Base-by-base conservation (phyloP, 2,113 vertebrate genomes). In the Sapayoa aenigma region DNA sequence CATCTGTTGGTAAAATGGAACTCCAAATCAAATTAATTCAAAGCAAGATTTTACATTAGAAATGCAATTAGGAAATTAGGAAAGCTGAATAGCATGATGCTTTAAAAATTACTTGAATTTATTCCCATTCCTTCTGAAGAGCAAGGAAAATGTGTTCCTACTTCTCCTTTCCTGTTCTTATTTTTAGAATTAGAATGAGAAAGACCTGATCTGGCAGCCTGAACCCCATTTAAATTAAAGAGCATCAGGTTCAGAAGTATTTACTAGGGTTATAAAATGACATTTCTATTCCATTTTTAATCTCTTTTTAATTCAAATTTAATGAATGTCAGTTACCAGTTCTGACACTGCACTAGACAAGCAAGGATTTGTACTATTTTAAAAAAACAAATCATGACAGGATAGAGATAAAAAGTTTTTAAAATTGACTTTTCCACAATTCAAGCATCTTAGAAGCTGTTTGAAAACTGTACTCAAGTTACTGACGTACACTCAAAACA, bases 51-150 rank as follows among this genome's bases (percentile, higher is more conserved):
- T 87, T 76, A 79, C 31, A 76, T 85, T 66, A 89, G 75, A 58
- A 76, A 63, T 90, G 42, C 42, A 88, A 71, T 84, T 53, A 67
- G n/a, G n/a, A n/a, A n/a, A n/a, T n/a, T 16, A 80, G 60, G 46
- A 84, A 14, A 77, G 41, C 41, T 76, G 79, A 93, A 77, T 31
- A 84, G 60, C 76, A 77, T 78, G 65, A 46, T 4, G 12, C 71
- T 78, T 91, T 56, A 72, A 62, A 90, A 93, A 73, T 74, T 44
- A 66, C 67, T 94, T 90, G 50, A 79, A 73, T 94, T 95, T 91
- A 24, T 86, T 90, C 78, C 72, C 42, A 14, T n/a, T 90, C 73
- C 42, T 80, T 39, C 68, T 91, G 58, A 92, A 90, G 50, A 86
- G 58, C 68, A 90, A 69, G 80, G 37, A 92, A 90, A 86, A 84